Percentiles rank a stretch among this genome's conserved stretches.
phyloP scores from a whole-genome alignment of 2,888 invertebrate species.

The Volucella zonaria region DNA sequence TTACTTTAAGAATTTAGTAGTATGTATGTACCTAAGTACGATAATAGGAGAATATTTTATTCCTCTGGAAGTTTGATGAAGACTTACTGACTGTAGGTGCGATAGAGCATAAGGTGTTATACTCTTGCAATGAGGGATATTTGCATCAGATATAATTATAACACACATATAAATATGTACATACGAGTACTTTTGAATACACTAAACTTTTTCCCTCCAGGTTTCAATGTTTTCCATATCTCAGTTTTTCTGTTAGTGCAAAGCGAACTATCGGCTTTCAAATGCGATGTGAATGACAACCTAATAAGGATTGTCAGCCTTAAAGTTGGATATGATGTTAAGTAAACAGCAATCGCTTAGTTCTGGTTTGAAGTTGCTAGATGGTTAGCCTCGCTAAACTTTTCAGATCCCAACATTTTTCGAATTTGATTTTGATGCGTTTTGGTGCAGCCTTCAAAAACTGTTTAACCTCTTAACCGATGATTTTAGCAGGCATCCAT shows the following conservation, averaged over 20 bases:
- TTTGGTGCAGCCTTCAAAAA: background rate
- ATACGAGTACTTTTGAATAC: too few relatives aligned
- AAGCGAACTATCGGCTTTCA: background rate
- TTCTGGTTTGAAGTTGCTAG: too few relatives aligned
- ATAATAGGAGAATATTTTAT: too few relatives aligned
- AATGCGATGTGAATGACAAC: background rate
- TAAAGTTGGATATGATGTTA: background rate
- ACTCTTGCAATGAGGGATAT: too few relatives aligned
- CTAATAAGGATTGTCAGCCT: too few relatives aligned
- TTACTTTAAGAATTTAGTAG: too few relatives aligned
- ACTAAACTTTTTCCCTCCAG: background rate
- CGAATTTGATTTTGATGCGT: background rate
- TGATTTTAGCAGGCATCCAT: background rate
- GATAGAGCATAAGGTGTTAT: too few relatives aligned
- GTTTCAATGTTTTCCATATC: background rate
- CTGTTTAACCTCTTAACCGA: background rate
- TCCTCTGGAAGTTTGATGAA: too few relatives aligned
- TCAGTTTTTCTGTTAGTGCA: background rate
- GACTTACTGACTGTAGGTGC: too few relatives aligned
- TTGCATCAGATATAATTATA: too few relatives aligned
- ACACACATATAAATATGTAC: too few relatives aligned
- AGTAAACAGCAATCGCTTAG: background rate
- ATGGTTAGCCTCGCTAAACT: background rate
- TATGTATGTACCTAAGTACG: too few relatives aligned
- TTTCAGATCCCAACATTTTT: background rate